Evolutionary conservation across 2,113 vertebrate genomes (phyloP).

Genomic region (Ahaetulla prasina): DNA sequence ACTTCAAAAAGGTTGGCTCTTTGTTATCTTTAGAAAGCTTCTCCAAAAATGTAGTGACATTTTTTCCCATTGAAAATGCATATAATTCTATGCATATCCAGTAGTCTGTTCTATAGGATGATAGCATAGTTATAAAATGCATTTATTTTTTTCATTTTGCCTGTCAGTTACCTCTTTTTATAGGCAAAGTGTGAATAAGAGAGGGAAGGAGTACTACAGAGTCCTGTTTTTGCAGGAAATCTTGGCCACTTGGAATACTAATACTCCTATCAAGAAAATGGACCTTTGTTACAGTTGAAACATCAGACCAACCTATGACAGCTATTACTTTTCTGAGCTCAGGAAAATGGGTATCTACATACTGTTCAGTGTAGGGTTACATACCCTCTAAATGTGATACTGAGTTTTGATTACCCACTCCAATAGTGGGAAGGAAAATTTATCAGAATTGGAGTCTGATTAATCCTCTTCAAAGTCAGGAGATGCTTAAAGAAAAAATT

Average conservation of each 20-base stretch:
- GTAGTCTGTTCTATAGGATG: neutral
- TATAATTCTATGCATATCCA: neutral
- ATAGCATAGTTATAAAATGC: neutral
- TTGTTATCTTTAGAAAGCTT: neutral
- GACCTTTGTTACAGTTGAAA: neutral
- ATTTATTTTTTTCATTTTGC: neutral
- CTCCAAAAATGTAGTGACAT: neutral
- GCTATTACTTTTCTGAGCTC: neutral
- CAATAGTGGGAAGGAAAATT: neutral
- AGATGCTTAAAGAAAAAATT: neutral
- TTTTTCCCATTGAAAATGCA: neutral
- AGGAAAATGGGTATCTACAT: neutral
- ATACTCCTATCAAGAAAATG: neutral
- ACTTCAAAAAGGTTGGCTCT: neutral
- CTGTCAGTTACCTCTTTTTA: neutral
- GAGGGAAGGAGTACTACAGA: neutral
- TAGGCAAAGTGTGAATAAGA: neutral
- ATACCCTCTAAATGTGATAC: neutral
- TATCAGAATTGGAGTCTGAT: neutral
- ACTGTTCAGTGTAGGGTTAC: neutral
- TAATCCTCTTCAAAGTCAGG: neutral
- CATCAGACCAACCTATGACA: neutral
- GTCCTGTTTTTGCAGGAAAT: neutral
- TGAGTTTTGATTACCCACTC: neutral
- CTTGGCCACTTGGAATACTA: neutral